These are phyloP conservation scores for Baccha elongata DNA, from an alignment of 2,888 invertebrate species.

Conservation along the genomic window DNA sequence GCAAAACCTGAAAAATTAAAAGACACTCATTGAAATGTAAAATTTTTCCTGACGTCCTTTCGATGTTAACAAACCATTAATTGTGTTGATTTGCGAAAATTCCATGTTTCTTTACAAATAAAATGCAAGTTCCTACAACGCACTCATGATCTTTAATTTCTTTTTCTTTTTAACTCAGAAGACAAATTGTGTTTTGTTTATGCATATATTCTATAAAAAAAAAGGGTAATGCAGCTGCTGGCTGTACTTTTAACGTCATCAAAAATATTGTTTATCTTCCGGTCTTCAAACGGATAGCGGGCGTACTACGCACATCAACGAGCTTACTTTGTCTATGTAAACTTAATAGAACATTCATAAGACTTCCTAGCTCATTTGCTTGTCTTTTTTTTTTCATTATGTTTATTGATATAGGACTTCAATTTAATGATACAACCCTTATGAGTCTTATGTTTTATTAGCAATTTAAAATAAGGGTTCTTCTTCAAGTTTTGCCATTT, in stretches of 20 bases:
- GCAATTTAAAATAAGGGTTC: slow-evolving; percentile 4
- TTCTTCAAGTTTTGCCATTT: slow-evolving; percentile 1
- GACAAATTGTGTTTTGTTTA: neutral
- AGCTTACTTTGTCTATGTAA: neutral
- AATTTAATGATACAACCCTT: neutral
- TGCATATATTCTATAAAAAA: neutral
- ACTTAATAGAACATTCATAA: slow-evolving; percentile 5
- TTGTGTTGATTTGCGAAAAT: no score
- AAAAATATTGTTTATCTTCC: slow-evolving; percentile 50
- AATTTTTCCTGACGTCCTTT: no score
- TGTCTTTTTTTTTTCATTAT: neutral
- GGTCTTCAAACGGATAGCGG: slow-evolving; percentile 16
- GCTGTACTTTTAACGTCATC: slow-evolving; percentile 20
- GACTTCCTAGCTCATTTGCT: neutral
- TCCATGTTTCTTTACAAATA: no score
- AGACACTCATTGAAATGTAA: no score
- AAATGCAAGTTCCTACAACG: neutral
- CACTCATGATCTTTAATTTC: neutral
- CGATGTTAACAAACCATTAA: no score
- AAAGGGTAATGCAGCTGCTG: neutral
- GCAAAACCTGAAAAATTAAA: no score
- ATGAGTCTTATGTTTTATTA: neutral
- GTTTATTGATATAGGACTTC: neutral
- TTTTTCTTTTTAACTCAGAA: neutral
- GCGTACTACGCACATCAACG: neutral